Base-by-base conservation (phyloP, 2,888 invertebrate genomes). In the Ophion slaviceki region DNA sequence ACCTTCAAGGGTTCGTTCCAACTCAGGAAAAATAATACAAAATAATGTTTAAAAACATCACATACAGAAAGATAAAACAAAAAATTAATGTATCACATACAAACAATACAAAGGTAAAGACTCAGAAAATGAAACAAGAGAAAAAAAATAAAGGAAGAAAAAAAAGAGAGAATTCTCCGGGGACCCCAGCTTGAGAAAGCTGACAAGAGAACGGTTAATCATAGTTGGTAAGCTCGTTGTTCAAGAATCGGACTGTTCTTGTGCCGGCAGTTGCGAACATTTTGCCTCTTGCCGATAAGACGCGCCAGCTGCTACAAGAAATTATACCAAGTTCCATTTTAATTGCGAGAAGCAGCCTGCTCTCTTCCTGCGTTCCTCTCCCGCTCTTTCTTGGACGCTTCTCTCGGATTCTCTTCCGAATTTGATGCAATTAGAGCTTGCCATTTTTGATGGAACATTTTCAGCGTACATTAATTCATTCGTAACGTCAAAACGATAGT, bases 321-420 rank as follows among this genome's bases (percentile, higher is more conserved):
- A 90, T 91, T 90, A 90, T 90, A 90, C 88, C 79, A 88, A 88
- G 89, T 90, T 88, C 87, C 84, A 89, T 89, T 91, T 91, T 90
- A 91, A 91, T 91, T 90, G 89, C 89, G 85, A 82, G 74, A 88
- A 87, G 87, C 76, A 75, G 87, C 86, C 76, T 45, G 32, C 81
- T 62, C 72, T n/a, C 61, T 36, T 24, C 17, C 36, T 45, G 14
- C 40, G 11, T 40, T 57, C 32, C 32, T 70, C 11, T 70, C 53
- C 5, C 14, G 17, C 28, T 11, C 24, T 71, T 64, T 64, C 64
- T 66, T 7, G 17, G 17, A 11, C 36, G 14, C 20, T 40, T 68
- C 45, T 45, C n/a, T 20, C 62, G 14, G 57, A 72, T 53, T 53
- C 53, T 53, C 53, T 53, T 53, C 24, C 53, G n/a, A 84, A 83